A percentile compares a stretch with the other conserved stretches of the same genome.
phyloP scores from a whole-genome alignment of 2,888 invertebrate species.

The Agrotis ipsilon region DNA sequence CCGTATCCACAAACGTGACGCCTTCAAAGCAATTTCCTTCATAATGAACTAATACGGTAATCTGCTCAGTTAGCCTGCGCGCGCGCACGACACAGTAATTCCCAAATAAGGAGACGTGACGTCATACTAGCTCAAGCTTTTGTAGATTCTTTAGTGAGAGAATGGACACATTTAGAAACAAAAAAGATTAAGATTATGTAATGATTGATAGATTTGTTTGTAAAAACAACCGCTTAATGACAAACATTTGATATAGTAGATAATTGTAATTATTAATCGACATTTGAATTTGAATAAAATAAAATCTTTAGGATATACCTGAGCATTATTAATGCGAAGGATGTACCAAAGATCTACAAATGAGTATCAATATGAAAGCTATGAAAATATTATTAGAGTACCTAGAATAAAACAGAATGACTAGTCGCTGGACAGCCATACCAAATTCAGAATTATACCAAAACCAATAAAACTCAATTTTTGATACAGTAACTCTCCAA shows the following conservation, averaged over 20 bases:
- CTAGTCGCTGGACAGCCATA: neutral
- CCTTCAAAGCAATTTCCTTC: slow-evolving; percentile 47
- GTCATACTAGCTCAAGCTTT: slow-evolving; percentile 54
- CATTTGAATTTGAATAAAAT: no score
- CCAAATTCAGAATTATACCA: neutral
- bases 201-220: slow-evolving; percentile 13
- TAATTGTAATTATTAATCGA: no score
- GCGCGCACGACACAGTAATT: slow-evolving; percentile 46
- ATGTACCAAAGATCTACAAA: neutral
- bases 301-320: no score
- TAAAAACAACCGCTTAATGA: slow-evolving; percentile 9
- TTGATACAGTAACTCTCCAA: slow-evolving; percentile 18
- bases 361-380: neutral
- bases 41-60: slow-evolving; percentile 70
- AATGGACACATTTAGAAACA: slow-evolving; percentile 11
- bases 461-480: slow-evolving; percentile 5
- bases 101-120: slow-evolving; percentile 65
- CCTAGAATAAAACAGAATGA: no score
- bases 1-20: slow-evolving; percentile 40
- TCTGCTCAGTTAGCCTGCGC: slow-evolving; percentile 25
- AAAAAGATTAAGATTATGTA: neutral
- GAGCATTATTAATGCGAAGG: no score
- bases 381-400: neutral
- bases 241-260: no score
- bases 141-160: slow-evolving; percentile 30